Evolutionary conservation across 2,888 invertebrate species (phyloP), one percentile per base, ranked within the genome.

Genomic region (Volucella bombylans): DNA sequence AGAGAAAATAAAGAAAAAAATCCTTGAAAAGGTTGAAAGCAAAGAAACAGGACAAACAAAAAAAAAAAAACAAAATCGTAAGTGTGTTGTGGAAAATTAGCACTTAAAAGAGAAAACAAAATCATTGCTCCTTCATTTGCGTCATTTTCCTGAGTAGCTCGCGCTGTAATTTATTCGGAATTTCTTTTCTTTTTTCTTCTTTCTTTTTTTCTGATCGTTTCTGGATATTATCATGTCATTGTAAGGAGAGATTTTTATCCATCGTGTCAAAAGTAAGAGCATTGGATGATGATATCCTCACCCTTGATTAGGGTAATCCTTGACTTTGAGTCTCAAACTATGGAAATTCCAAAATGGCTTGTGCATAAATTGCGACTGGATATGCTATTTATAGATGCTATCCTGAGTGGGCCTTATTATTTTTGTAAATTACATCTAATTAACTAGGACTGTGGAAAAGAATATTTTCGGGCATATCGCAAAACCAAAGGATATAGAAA

Each of bases 101-200:
- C 72, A 79, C 79, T 79, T 79, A 54, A 79, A 79, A 79, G 65
- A 11, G 64, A 65, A 78, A 67, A 61, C 39, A 31, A 55, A 57
- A 64, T 64, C 64, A 73, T 39, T 23, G 10, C 18, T 55, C 14
- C 65, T 61, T 54, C 59, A 72, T 79, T 79, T 67, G 54, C 23
- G 64, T 71, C 38, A 38, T 18, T 69, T 64, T 49, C 41, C 45
- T 11, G 11, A 43, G n/a, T 59, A 43, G 52, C 41, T 61, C 23
- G 14, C 8, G 39, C n/a, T 47, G 59, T 72, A 72, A 79, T 78
- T 72, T 78, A 78, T 71, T 50, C 72, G 11, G 45, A 31, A 31
- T 6, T 31, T 2, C 61, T 59, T 65, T 12, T 1, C 14, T 43
- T 45, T 55, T 55, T 71, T 55, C n/a, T 45, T 54, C 39, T 45